Evolutionary conservation across 2,888 invertebrate genomes (phyloP).

Genomic region (Eupithecia insigniata): DNA sequence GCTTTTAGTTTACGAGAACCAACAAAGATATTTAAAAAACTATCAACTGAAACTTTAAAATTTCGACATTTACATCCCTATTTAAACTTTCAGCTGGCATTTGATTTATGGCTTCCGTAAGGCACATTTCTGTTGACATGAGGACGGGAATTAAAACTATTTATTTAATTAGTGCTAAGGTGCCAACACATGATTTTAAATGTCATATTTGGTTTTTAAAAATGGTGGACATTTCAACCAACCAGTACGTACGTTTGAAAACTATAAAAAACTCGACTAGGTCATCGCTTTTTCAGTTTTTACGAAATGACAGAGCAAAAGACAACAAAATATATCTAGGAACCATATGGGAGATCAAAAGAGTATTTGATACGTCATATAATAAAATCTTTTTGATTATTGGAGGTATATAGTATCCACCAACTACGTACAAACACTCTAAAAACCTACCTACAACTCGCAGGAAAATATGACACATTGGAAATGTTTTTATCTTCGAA

Average conservation of each 20-base stretch:
- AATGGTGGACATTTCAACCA: not conserved
- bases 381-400: too few relatives aligned
- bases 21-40: not conserved
- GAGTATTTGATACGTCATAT: too few relatives aligned
- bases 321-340: too few relatives aligned
- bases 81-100: constrained; percentile 36
- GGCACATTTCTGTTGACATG: constrained; percentile 57
- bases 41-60: not conserved
- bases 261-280: too few relatives aligned
- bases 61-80: constrained; percentile 21
- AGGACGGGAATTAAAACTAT: constrained; percentile 50
- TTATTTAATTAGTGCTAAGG: constrained; percentile 48
- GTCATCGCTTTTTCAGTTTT: too few relatives aligned
- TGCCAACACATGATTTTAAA: constrained; percentile 27
- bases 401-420: too few relatives aligned
- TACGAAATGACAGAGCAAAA: too few relatives aligned
- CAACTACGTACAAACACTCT: too few relatives aligned
- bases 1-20: not conserved
- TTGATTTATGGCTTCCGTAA: constrained; percentile 71
- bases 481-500: not conserved
- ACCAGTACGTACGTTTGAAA: not conserved
- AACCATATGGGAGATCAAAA: too few relatives aligned
- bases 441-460: too few relatives aligned
- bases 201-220: not conserved
- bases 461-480: too few relatives aligned